Evolutionary conservation across 2,888 invertebrate genomes (phyloP).

Genomic region (Pristionchus arcanus): DNA sequence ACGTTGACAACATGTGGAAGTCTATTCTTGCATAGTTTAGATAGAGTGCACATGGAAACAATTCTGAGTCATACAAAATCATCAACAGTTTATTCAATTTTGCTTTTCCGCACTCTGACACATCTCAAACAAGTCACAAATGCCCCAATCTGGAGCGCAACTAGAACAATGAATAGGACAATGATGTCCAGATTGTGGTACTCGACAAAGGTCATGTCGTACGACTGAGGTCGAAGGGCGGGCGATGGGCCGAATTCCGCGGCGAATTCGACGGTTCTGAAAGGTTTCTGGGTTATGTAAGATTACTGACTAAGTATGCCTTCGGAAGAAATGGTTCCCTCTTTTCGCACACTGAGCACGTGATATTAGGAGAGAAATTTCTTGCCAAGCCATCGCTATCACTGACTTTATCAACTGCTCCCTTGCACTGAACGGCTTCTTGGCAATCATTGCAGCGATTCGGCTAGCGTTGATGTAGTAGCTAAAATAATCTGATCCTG

Average conservation of each 20-base stretch:
- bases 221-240: conserved; percentile 1
- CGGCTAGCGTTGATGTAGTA: background rate
- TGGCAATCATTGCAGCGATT: conserved; percentile 5
- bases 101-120: background rate
- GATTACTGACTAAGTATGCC: background rate
- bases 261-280: conserved; percentile 59
- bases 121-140: background rate
- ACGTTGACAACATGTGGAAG: too few relatives aligned
- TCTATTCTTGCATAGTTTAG: too few relatives aligned
- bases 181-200: conserved; percentile 43
- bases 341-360: background rate
- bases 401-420: background rate
- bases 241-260: conserved; percentile 55
- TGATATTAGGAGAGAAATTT: background rate
- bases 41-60: background rate
- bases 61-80: background rate
- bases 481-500: background rate
- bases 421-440: background rate
- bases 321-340: background rate
- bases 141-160: background rate
- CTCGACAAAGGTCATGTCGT: conserved; percentile 16
- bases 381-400: background rate
- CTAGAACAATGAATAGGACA: background rate
- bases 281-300: background rate
- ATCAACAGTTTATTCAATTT: background rate